phyloP scores from a whole-genome alignment of 1,140 invertebrate genomes.

The Nixonia krombeini region DNA sequence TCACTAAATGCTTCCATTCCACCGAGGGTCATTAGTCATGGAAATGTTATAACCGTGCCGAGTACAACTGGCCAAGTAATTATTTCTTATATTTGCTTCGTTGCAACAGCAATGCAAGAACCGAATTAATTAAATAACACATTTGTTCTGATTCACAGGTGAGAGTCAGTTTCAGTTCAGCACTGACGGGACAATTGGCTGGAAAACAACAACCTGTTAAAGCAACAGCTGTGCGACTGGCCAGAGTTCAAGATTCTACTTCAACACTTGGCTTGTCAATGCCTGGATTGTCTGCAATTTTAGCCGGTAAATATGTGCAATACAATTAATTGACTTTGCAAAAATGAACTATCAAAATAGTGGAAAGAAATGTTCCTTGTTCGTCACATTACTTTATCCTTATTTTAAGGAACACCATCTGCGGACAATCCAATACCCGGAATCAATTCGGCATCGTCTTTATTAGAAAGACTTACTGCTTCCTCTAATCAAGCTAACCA shows the following conservation, averaged over 20 bases:
- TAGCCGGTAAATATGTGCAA: conserved; percentile 62
- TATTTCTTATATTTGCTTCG: too few species aligned
- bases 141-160: conserved; percentile 58
- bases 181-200: conserved; percentile 62
- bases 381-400: not conserved
- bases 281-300: conserved; percentile 71
- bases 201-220: conserved; percentile 67
- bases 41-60: conserved; percentile 68
- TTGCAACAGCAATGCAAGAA: too few species aligned
- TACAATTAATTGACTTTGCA: not conserved
- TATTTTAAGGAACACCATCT: conserved; percentile 71
- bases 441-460: conserved; percentile 71
- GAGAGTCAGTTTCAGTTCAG: conserved; percentile 64
- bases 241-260: conserved; percentile 64
- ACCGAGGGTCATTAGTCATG: conserved; percentile 65
- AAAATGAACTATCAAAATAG: too few species aligned
- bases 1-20: conserved; percentile 65
- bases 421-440: conserved; percentile 75
- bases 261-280: conserved; percentile 70
- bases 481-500: conserved; percentile 68
- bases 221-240: conserved; percentile 66
- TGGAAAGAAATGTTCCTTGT: too few species aligned
- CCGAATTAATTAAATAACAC: too few species aligned
- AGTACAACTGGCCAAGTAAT: conserved; percentile 66
- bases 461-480: conserved; percentile 74